A percentile compares a stretch with the other conserved stretches of the same genome.
phyloP scores from a whole-genome alignment of 2,113 vertebrate species.

The Cyphomyrus plagiostoma region DNA sequence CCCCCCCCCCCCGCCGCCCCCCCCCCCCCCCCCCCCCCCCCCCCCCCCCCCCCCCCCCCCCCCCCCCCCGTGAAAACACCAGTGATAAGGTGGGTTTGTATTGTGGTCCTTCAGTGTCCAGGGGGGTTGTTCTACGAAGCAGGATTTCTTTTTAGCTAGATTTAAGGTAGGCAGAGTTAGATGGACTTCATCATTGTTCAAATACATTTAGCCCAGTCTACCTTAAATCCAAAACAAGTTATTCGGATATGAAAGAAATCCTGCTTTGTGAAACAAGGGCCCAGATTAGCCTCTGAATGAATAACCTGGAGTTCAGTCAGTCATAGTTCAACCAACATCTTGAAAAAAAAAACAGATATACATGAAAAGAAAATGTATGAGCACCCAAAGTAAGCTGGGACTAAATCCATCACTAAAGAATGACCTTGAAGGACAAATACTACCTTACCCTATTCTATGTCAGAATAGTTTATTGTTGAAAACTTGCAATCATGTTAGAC shows the following conservation, averaged over 20 bases:
- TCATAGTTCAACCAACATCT: not conserved
- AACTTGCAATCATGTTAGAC: not conserved
- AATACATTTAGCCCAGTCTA: not conserved
- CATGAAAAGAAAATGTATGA: not conserved
- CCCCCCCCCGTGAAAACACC: not conserved
- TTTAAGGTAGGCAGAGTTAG: not conserved
- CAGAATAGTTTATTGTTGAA: not conserved
- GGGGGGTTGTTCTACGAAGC: not conserved
- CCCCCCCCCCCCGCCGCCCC: no score
- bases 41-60: no score
- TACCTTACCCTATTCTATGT: not conserved
- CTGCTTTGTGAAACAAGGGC: not conserved
- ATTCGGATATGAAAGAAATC: not conserved
- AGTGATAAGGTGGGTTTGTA: not conserved
- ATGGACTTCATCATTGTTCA: not conserved
- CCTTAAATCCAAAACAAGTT: not conserved
- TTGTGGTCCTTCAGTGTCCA: not conserved
- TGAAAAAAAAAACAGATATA: not conserved
- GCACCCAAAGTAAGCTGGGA: not conserved
- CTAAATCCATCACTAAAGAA: not conserved
- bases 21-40: no score
- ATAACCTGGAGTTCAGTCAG: slow-evolving; percentile 1
- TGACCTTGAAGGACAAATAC: not conserved
- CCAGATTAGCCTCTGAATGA: not conserved
- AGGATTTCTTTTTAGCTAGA: not conserved